phyloP scores from a whole-genome alignment of 2,797 vertebrate genomes.

The Acanthopagrus latus region DNA sequence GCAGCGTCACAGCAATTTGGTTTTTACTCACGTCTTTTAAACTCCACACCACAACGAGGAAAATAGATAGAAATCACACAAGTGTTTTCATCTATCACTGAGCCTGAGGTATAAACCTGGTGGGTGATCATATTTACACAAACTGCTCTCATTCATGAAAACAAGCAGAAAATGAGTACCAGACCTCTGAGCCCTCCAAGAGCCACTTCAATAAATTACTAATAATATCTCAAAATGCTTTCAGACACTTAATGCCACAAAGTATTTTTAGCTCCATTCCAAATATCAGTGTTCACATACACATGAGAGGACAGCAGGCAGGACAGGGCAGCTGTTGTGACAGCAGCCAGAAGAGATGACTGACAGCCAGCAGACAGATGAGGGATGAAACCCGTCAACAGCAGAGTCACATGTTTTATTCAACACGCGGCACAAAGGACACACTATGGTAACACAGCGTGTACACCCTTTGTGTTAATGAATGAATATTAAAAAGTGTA shows the following conservation, averaged over 20 bases:
- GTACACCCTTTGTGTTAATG: slow-evolving; percentile 8
- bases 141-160: slow-evolving; percentile 4
- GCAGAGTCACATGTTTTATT: slow-evolving; percentile 45
- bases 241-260: neutral
- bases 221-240: neutral
- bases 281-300: neutral
- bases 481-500: slow-evolving; percentile 33
- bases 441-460: neutral
- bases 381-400: slow-evolving; percentile 17
- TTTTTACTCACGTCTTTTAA: too few relatives aligned
- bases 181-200: neutral
- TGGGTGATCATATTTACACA: neutral
- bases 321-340: slow-evolving; percentile 13
- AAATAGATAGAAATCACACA: neutral
- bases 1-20: too few relatives aligned
- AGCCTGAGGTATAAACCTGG: neutral
- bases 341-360: slow-evolving; percentile 25
- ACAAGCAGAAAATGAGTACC: neutral
- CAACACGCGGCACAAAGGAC: slow-evolving; percentile 15
- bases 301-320: neutral
- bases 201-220: too few relatives aligned
- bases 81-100: neutral
- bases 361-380: slow-evolving; percentile 25
- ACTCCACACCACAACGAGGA: neutral
- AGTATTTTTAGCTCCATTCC: neutral